phyloP scores from a whole-genome alignment of 2,113 vertebrate genomes.

The Zapornia atra region DNA sequence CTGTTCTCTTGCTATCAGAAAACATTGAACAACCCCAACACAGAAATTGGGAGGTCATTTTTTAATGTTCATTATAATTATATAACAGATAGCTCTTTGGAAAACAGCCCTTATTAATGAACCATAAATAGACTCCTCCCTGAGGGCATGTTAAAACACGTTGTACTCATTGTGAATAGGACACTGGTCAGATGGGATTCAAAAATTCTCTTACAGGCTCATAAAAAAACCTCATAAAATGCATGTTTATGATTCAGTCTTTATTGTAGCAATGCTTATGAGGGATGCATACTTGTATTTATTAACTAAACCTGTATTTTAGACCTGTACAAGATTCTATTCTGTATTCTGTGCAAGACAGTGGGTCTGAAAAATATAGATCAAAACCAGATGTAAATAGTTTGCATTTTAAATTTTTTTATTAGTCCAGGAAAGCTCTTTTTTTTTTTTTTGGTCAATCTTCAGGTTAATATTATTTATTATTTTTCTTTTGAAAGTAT shows the following conservation, averaged over 20 bases:
- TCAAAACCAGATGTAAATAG: background rate
- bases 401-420: rapidly evolving
- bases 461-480: background rate
- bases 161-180: background rate
- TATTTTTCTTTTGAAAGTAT: background rate
- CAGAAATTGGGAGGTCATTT: background rate
- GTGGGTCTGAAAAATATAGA: background rate
- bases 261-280: background rate
- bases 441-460: background rate
- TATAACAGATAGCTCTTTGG: slow-evolving; percentile 40
- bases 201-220: background rate
- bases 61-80: slow-evolving; percentile 53
- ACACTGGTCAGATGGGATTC: background rate
- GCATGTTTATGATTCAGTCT: slow-evolving; percentile 10
- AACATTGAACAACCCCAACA: background rate
- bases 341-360: background rate
- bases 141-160: background rate
- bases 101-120: slow-evolving; percentile 68
- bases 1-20: background rate
- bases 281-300: background rate
- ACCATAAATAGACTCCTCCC: slow-evolving; percentile 43
- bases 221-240: slow-evolving; percentile 1
- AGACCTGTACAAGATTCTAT: background rate
- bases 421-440: background rate
- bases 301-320: background rate